Evolutionary conservation across 2,888 invertebrate genomes (phyloP), one percentile per base, ranked within the genome.

Genomic region (Pseudanteris insignis): DNA sequence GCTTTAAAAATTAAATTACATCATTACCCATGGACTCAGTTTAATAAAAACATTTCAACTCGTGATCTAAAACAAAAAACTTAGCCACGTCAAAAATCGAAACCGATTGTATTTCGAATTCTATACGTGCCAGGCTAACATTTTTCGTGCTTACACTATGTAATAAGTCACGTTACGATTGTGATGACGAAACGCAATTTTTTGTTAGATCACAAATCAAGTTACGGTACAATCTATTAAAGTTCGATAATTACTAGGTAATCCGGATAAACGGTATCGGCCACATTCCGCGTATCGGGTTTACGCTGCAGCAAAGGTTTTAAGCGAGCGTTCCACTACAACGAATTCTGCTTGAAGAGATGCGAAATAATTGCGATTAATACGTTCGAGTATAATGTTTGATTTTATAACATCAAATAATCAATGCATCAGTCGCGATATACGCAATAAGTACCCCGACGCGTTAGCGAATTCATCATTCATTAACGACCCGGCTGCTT

Each of bases 261-360:
- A 61, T 61, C 48, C 43, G 46, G 48, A 60, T 60, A 54, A 54
- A 48, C 60, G 60, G 60, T 60, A 60, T 54, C 36, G 38, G 36
- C 15, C 43, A 40, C 61, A 61, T 61, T 55, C 61, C 53, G 44
- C 48, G 30, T 54, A 61, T 61, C 46, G 50, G 13, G 44, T 60
- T 54, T 25, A 47, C 47, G 54, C 36, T 26, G 34, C 33, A 33
- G 25, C 24, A 36, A 28, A 34, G 36, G 37, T 14, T 47, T 43
- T 15, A 9, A 44, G 29, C 32, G 25, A 26, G 14, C 51, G 48
- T 41, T 50, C 46, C 32, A 32, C 28, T 43, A 47, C 51, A 46
- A 47, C 59, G 46, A 47, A 10, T 32, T 11, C 47, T 26, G 40
- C 12, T 51, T 33, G 32, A 11, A 46, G 41, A 58, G 59, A 53